phyloP scores from a whole-genome alignment of 2,888 invertebrate species.

The Ophioninae sp. region DNA sequence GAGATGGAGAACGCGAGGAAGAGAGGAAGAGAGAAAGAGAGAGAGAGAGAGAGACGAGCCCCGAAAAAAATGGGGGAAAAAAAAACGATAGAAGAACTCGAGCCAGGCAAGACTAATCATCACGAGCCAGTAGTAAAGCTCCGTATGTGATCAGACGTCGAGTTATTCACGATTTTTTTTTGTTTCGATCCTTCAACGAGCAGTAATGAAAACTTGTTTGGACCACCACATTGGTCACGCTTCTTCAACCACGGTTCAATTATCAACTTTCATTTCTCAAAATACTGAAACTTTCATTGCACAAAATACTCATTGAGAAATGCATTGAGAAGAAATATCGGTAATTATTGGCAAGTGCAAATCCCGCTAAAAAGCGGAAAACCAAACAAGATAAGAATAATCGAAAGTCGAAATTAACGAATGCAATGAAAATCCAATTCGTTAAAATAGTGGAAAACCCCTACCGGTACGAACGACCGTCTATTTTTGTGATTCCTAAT shows the following conservation, averaged over 20 bases:
- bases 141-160: conserved; percentile 52
- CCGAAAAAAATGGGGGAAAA: conserved; percentile 12
- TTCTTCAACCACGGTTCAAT: conserved; percentile 1
- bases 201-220: background rate
- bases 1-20: background rate
- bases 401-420: too few species aligned
- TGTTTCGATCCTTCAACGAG: conserved; percentile 3
- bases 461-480: too few species aligned
- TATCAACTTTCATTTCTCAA: background rate
- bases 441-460: too few species aligned
- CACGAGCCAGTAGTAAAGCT: conserved; percentile 47
- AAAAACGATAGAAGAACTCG: background rate
- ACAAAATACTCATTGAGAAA: conserved; percentile 40
- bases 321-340: conserved; percentile 1
- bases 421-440: too few species aligned
- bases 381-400: too few species aligned
- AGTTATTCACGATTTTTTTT: background rate
- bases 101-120: conserved; percentile 42
- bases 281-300: conserved; percentile 29
- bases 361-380: too few species aligned
- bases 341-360: too few species aligned
- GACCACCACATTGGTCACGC: conserved; percentile 5
- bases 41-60: conserved; percentile 30
- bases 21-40: conserved; percentile 4
- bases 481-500: too few species aligned